phyloP scores from a whole-genome alignment of 2,797 vertebrate species.

The Paedocypris micromegethes region DNA sequence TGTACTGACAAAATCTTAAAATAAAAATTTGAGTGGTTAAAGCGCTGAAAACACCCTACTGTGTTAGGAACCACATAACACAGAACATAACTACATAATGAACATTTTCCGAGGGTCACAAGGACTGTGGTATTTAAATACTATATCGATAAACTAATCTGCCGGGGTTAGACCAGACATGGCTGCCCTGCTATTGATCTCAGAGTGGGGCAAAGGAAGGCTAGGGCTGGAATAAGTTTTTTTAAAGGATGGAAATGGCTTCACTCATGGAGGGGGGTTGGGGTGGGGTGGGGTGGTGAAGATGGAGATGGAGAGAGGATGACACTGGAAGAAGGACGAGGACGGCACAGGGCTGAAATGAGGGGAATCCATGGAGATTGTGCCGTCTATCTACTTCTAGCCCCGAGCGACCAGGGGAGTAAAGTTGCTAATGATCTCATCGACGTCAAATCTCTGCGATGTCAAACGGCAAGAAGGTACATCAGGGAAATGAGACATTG shows the following conservation, averaged over 20 bases:
- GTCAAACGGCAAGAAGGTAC: slow-evolving; percentile 63
- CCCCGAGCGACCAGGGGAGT: slow-evolving; percentile 59
- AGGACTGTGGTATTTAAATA: slow-evolving; percentile 86
- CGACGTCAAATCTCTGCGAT: slow-evolving; percentile 61
- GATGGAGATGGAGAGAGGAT: slow-evolving; percentile 56
- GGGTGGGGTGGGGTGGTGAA: background rate
- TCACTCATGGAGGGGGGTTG: slow-evolving; percentile 48
- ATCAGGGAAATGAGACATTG: slow-evolving; percentile 70
- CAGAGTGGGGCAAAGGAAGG: slow-evolving; percentile 20
- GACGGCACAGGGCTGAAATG: slow-evolving; percentile 41
- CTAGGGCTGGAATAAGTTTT: slow-evolving; percentile 32
- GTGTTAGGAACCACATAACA: slow-evolving; percentile 26
- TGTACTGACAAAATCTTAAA: no score
- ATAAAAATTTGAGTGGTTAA: no score
- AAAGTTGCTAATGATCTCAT: slow-evolving; percentile 72
- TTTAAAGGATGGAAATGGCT: slow-evolving; percentile 36
- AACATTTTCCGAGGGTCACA: slow-evolving; percentile 74
- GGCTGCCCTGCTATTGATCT: slow-evolving; percentile 74
- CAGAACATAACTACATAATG: slow-evolving; percentile 86
- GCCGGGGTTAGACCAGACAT: slow-evolving; percentile 76
- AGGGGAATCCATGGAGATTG: slow-evolving; percentile 50
- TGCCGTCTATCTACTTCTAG: slow-evolving; percentile 56
- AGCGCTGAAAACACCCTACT: no score
- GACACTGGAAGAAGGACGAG: slow-evolving; percentile 44
- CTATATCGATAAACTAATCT: slow-evolving; percentile 86